These are phyloP conservation scores for Cephalopachus bancanus DNA, from an alignment of 2,797 vertebrate species.

Conservation along the genomic window DNA sequence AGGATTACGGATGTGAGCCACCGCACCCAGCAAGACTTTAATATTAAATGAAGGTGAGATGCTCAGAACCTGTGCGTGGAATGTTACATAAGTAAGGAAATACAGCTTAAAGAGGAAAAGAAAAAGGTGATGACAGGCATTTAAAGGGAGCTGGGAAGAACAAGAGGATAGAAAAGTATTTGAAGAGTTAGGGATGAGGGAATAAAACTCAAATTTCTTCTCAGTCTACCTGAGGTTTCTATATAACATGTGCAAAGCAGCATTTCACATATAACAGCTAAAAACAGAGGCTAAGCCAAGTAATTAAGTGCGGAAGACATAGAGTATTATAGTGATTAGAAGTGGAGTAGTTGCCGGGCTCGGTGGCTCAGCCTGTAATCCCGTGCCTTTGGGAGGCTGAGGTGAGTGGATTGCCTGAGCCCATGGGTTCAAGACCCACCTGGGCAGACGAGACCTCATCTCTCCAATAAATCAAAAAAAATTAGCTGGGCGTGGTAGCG, in stretches of 20 bases:
- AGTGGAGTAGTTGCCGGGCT: neutral
- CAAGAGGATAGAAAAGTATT: neutral
- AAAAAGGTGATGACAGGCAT: neutral
- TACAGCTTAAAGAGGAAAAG: slow-evolving; percentile 29
- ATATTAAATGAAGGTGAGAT: slow-evolving; percentile 19
- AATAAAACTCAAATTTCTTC: neutral
- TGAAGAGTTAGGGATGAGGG: slow-evolving; percentile 55
- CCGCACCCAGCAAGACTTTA: neutral
- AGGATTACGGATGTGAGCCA: too few relatives aligned
- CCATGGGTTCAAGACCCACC: too few relatives aligned
- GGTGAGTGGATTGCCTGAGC: too few relatives aligned
- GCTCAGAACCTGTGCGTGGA: neutral
- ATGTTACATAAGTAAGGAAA: slow-evolving; percentile 24
- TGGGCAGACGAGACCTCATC: too few relatives aligned
- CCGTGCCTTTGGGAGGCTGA: too few relatives aligned
- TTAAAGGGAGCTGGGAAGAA: neutral
- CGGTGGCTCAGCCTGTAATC: too few relatives aligned
- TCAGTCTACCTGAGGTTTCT: neutral
- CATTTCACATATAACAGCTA: neutral
- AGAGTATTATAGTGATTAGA: neutral
- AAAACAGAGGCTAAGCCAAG: slow-evolving; percentile 1
- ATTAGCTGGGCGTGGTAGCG: too few relatives aligned
- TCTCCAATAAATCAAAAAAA: too few relatives aligned
- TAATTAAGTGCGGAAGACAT: neutral
- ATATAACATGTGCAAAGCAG: neutral